These are phyloP conservation scores for Chascanopsetta lugubris DNA, from an alignment of 2,113 vertebrate genomes.

Conservation along the genomic window DNA sequence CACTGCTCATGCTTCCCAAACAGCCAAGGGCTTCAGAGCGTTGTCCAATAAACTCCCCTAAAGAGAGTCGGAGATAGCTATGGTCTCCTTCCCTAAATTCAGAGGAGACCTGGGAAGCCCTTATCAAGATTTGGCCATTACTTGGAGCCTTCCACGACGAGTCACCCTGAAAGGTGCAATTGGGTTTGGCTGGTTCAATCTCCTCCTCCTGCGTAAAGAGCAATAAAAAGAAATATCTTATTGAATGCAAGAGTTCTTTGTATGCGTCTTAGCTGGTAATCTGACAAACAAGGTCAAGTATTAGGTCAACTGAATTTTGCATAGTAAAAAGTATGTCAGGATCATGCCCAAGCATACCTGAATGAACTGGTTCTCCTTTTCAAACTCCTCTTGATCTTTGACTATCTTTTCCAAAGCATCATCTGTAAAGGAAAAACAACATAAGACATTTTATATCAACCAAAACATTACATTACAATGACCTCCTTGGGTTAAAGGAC, in stretches of 20 bases:
- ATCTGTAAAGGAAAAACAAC: conserved; percentile 70
- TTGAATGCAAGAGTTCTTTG: neutral
- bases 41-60: conserved; percentile 93
- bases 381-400: conserved; percentile 92
- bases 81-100: conserved; percentile 82
- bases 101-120: conserved; percentile 80
- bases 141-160: conserved; percentile 85
- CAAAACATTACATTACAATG: no score
- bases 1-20: conserved; percentile 77
- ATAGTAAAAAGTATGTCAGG: no score
- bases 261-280: neutral
- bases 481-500: neutral
- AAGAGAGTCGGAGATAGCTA: conserved; percentile 89
- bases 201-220: conserved; percentile 83
- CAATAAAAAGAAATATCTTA: neutral
- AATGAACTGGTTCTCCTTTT: conserved; percentile 89
- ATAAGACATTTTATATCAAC: neutral
- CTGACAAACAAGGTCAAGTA: neutral
- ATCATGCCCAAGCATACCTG: conserved; percentile 80
- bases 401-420: conserved; percentile 88
- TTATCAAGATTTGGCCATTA: conserved; percentile 78
- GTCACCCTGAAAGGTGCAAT: conserved; percentile 75
- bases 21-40: conserved; percentile 95
- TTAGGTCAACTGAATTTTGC: no score
- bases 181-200: conserved; percentile 72